Conservation (phyloP, 2,113 vertebrate genomes). For the Myotis davidii region DNA sequence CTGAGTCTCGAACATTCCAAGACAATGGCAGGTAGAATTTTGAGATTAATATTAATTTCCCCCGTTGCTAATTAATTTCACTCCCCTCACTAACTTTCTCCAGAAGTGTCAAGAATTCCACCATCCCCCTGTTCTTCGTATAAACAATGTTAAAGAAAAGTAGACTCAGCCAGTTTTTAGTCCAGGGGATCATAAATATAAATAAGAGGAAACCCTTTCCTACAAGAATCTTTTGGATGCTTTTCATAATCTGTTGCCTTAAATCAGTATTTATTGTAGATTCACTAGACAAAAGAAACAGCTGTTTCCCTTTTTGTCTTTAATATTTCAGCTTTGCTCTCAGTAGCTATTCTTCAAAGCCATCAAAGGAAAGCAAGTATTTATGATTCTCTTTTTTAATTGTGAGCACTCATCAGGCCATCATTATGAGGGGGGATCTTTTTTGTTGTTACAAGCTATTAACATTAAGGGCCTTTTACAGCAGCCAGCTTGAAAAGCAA, state of each 20-base stretch:
- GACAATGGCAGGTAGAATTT: conserved; percentile 36
- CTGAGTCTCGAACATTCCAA: conserved; percentile 55
- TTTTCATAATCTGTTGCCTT: background rate
- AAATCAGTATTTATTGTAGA: conserved; percentile 52
- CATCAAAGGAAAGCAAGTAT: conserved; percentile 57
- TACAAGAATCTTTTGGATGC: conserved; percentile 53
- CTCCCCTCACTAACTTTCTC: conserved; percentile 36
- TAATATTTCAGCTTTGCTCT: conserved; percentile 65
- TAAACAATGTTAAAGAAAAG: conserved; percentile 61
- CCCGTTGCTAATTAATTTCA: conserved; percentile 45
- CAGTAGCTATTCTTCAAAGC: conserved; percentile 46
- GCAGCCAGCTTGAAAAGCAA: conserved; percentile 53
- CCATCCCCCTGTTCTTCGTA: background rate
- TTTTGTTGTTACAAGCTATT: conserved; percentile 57
- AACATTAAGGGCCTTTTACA: conserved; percentile 49
- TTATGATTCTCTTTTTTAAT: conserved; percentile 42
- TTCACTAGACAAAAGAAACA: conserved; percentile 53
- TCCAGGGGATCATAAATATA: conserved; percentile 32
- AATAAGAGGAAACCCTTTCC: conserved; percentile 8
- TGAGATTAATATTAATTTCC: conserved; percentile 50
- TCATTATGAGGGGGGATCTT: conserved; percentile 16
- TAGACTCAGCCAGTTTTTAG: background rate
- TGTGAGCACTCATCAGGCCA: conserved; percentile 34
- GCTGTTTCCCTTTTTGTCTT: conserved; percentile 55
- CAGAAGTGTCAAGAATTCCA: conserved; percentile 55